Evolutionary conservation across 2,888 invertebrate genomes (phyloP).

Genomic region (Yponomeuta sedellus): DNA sequence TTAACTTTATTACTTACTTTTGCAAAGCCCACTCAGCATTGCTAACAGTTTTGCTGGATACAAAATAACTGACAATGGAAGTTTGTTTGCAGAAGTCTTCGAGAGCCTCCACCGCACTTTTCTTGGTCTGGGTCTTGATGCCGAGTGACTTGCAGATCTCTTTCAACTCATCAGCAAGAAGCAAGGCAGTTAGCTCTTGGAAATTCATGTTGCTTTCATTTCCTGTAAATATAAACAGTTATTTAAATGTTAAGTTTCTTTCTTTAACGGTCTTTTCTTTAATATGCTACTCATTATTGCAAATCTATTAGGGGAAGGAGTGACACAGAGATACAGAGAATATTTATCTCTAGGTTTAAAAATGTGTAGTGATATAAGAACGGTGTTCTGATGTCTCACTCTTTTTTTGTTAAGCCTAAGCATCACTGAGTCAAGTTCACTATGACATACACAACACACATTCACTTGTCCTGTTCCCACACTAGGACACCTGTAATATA

Average conservation of each 20-base stretch:
- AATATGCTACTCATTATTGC: too few species aligned
- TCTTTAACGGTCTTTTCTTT: too few species aligned
- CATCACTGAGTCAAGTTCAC: too few species aligned
- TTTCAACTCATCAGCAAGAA: slow-evolving; percentile 46
- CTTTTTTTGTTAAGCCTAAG: too few species aligned
- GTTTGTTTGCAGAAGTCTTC: slow-evolving; percentile 32
- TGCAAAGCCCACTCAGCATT: slow-evolving; percentile 41
- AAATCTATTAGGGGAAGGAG: too few species aligned
- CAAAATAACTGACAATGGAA: slow-evolving; percentile 39
- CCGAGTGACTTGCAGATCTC: slow-evolving; percentile 53
- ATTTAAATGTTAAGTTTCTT: neutral
- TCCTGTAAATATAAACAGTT: slow-evolving; percentile 26
- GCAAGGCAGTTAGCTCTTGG: slow-evolving; percentile 35
- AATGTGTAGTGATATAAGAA: too few species aligned
- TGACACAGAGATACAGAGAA: too few species aligned
- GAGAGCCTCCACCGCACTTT: slow-evolving; percentile 38
- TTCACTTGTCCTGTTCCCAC: too few species aligned
- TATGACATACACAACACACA: too few species aligned
- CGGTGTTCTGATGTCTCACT: too few species aligned
- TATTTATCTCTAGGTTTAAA: too few species aligned
- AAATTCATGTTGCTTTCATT: slow-evolving; percentile 29
- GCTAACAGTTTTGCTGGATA: slow-evolving; percentile 22
- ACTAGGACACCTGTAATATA: too few species aligned
- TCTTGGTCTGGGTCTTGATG: slow-evolving; percentile 41
- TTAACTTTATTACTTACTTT: slow-evolving; percentile 36